Base-by-base conservation (phyloP, 2,113 vertebrate species). In the Rhynchomys soricoides region DNA sequence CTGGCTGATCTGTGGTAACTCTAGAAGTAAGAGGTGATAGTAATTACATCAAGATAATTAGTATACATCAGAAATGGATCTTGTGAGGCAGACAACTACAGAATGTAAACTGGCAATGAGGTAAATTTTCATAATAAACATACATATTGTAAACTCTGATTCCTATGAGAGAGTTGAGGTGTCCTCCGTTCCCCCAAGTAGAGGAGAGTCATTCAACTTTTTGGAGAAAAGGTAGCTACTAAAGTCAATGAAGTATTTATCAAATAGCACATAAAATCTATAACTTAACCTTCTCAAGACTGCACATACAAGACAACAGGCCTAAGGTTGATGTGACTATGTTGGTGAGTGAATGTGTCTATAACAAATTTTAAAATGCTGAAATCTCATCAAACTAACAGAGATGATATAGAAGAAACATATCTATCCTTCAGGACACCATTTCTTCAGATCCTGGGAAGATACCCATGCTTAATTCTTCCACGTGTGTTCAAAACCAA, bases 371-470 rank as follows among this genome's bases (percentile, higher is more conserved):
- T 70, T 29, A 29, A 75, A 79, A 88, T 21, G 26, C 52, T 86
- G 31, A 55, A 77, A 68, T 78, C 57, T 90, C 62, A 88, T 48
- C 73, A 87, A 57, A 78, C 34, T 29, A 79, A 82, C n/a, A 90
- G 52, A 64, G 77, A 88, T 82, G n/a, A 73, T 15, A 50, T 6
- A 34, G 3, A 26, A 94, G 81, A 91, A 97, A 86, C 59, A 90
- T 52, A 1, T 6, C 48, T 52, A 8, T 5, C 40, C 40, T 45
- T 75, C 73, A 75, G 13, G 24, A 37, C 31, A 52, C 48, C 77
- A 34, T 16, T 81, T 93, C 75, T 85, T 87, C 94, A 83, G 57
- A 82, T 59, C 75, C 26, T 87, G 82, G 78, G 62, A 79, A 88
- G 40, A 85, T 34, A 83, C 31, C 70, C 45, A 59, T 57, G 52